Conservation (phyloP, 2,797 vertebrate genomes). For the Margarornis squamiger region DNA sequence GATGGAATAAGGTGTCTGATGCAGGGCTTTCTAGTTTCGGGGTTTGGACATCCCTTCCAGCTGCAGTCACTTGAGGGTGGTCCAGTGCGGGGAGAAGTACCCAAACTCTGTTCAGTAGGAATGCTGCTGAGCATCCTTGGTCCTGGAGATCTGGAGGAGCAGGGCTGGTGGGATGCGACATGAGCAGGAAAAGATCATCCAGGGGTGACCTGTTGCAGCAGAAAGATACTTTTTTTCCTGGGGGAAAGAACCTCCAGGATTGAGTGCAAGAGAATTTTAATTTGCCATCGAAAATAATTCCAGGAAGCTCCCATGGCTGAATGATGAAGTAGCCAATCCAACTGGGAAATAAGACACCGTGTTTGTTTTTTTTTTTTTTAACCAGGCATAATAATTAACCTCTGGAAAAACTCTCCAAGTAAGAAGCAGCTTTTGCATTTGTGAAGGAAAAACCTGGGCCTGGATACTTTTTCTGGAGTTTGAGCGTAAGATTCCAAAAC, state of each 20-base stretch:
- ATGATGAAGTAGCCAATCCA: background rate
- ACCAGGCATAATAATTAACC: background rate
- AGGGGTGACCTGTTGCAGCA: background rate
- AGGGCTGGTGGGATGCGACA: background rate
- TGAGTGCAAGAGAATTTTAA: background rate
- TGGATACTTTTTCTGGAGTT: background rate
- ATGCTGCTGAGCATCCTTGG: rapidly evolving
- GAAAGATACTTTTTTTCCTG: background rate
- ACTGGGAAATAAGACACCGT: background rate
- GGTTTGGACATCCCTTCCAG: background rate
- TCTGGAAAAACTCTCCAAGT: background rate
- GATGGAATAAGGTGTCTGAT: background rate
- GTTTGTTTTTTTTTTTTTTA: background rate
- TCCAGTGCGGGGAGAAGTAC: background rate
- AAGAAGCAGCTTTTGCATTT: background rate
- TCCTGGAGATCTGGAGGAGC: background rate
- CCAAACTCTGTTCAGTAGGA: background rate
- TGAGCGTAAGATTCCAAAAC: background rate
- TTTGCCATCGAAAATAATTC: background rate
- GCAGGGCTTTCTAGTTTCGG: background rate
- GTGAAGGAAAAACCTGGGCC: background rate
- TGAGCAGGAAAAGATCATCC: background rate
- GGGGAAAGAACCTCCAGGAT: rapidly evolving
- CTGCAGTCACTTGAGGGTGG: background rate
- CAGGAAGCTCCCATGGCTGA: background rate